These are phyloP conservation scores for Pogonomyrmex barbatus DNA, from an alignment of 1,140 invertebrate genomes.

Conservation along the genomic window DNA sequence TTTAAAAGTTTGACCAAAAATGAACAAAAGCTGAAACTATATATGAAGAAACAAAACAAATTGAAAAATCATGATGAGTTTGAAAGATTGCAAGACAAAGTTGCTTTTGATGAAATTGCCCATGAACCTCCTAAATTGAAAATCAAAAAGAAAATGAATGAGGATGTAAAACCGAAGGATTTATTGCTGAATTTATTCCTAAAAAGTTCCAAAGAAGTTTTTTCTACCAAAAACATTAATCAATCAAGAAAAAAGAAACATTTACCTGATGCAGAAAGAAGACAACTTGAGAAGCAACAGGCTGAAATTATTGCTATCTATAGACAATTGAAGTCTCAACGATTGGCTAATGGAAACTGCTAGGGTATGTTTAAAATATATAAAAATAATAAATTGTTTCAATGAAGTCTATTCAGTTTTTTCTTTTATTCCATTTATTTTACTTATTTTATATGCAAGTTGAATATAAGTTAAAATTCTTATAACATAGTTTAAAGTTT, in stretches of 20 bases:
- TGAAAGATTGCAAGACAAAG: slow-evolving; percentile 85
- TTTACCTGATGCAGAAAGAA: slow-evolving; percentile 86
- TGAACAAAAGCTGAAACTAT: slow-evolving; percentile 83
- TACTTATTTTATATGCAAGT: background rate
- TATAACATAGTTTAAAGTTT: background rate
- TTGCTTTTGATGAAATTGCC: slow-evolving; percentile 90
- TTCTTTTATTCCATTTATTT: slow-evolving; percentile 6
- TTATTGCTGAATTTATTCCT: slow-evolving; percentile 87
- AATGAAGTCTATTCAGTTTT: slow-evolving; percentile 5
- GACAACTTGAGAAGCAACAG: slow-evolving; percentile 87
- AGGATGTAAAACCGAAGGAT: slow-evolving; percentile 80
- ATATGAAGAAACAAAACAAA: slow-evolving; percentile 84
- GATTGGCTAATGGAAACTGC: background rate
- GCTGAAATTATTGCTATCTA: slow-evolving; percentile 88
- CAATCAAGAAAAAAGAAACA: slow-evolving; percentile 87
- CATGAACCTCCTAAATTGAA: slow-evolving; percentile 88
- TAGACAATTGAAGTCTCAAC: slow-evolving; percentile 85
- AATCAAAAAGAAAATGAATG: slow-evolving; percentile 81
- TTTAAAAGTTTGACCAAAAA: slow-evolving; percentile 83
- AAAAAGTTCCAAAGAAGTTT: slow-evolving; percentile 61
- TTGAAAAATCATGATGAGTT: slow-evolving; percentile 80
- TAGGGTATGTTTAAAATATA: slow-evolving; percentile 67
- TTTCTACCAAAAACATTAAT: slow-evolving; percentile 74
- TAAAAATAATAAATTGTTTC: slow-evolving; percentile 23
- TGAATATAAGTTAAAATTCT: background rate